Base-by-base conservation (phyloP, 2,113 vertebrate genomes). In the Strix uralensis region DNA sequence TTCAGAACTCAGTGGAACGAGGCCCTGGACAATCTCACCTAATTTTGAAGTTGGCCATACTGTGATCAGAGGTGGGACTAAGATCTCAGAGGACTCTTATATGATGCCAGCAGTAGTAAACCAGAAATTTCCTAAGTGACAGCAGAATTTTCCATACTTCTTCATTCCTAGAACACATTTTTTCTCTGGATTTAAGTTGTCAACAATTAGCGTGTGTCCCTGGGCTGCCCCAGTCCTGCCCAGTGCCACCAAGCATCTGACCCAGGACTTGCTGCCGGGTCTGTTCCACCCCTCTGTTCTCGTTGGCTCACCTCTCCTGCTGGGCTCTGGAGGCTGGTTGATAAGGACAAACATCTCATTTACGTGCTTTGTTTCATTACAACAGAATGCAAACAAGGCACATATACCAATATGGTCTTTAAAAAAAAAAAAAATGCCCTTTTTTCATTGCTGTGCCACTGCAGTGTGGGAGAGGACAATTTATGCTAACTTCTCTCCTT, bases 131-230 rank as follows among this genome's bases (percentile, higher is more conserved):
- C 36, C 30, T 36, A 63, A 34, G 1, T 69, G 25, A 49, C 21
- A 81, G 36, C 34, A 87, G 38, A 63, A 59, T 84, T 78, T 91
- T 11, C 32, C 15, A 3, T 40, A 25, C 4, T 47, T 70, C 62
- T 86, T 81, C 81, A 74, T 38, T 27, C 13, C 38, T n/a, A 44
- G 34, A 83, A 72, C n/a, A 86, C 7, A 13, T 3, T 69, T 92
- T 72, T 12, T 25, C 23, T 34, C 15, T 69, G 15, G 20, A 54
- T 72, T 88, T 79, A 67, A 30, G 17, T 26, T 47, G 22, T 7
- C 46, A 86, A 7, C 30, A 36, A 34, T 29, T n/a, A 32, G 5
- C 0, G 0, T 32, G 10, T 69, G 21, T 58, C 20, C 42, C 34
- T 38, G 78, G 54, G 22, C 59, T 88, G n/a, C n/a, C 32, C 26